Conservation (phyloP, 1,140 invertebrate species). For the Drosophila triauraria region DNA sequence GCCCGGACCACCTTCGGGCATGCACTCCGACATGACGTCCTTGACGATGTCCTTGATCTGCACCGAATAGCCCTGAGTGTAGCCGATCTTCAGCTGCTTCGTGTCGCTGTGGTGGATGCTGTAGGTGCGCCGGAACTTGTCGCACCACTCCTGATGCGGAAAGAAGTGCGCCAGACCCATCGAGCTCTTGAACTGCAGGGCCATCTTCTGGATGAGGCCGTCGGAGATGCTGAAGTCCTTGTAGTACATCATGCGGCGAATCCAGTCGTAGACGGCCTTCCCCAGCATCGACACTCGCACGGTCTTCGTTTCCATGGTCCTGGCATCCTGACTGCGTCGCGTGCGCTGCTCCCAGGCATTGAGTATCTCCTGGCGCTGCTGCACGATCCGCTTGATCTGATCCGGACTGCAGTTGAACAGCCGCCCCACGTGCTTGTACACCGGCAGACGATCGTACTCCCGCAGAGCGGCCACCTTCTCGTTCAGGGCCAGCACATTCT, state of each 20-base stretch:
- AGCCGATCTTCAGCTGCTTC: constrained; percentile 69
- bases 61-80: constrained; percentile 73
- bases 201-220: constrained; percentile 80
- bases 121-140: constrained; percentile 76
- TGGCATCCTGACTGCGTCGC: constrained; percentile 68
- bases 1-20: constrained; percentile 4
- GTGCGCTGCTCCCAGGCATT: constrained; percentile 80
- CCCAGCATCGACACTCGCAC: constrained; percentile 77
- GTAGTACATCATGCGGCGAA: constrained; percentile 84
- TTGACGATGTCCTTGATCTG: constrained; percentile 82
- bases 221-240: constrained; percentile 79
- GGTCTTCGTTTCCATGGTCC: constrained; percentile 74
- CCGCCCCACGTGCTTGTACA: constrained; percentile 79
- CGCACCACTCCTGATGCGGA: constrained; percentile 82
- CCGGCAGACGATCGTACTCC: constrained; percentile 75
- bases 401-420: constrained; percentile 82
- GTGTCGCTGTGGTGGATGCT: constrained; percentile 70
- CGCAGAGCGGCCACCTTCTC: constrained; percentile 79
- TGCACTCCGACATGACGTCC: constrained; percentile 69
- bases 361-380: constrained; percentile 74
- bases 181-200: constrained; percentile 77
- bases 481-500: constrained; percentile 79
- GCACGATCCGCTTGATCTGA: constrained; percentile 81
- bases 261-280: constrained; percentile 79
- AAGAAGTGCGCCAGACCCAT: constrained; percentile 79